A percentile compares a stretch with the other conserved stretches of the same genome.
Conservation (phyloP, 2,113 vertebrate genomes). For the Tamias sibiricus region DNA sequence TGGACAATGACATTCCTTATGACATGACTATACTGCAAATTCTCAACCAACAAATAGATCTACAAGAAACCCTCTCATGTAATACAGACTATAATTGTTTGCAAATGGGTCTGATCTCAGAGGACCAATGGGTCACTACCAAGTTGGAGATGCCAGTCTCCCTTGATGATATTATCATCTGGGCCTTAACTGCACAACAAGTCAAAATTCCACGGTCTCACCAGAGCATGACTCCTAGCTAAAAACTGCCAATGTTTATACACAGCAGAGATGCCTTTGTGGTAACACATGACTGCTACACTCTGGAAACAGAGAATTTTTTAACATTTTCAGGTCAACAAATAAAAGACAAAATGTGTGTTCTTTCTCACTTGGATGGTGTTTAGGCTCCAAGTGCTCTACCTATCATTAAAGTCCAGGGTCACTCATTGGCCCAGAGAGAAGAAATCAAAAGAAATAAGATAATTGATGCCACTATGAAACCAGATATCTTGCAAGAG, state of each 20-base stretch:
- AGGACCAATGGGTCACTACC: not conserved
- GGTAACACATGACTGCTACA: not conserved
- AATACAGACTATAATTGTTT: not conserved
- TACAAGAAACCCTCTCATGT: not conserved
- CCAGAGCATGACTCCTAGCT: not conserved
- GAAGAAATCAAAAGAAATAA: not conserved
- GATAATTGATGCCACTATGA: not conserved
- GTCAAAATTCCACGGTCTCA: not conserved
- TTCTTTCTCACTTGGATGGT: not conserved
- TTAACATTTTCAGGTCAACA: slow-evolving; percentile 13
- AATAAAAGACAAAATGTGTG: not conserved
- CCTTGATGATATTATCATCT: not conserved
- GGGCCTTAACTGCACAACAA: too few relatives aligned
- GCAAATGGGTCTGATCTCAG: not conserved
- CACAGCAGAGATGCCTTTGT: not conserved
- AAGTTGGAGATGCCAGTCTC: not conserved
- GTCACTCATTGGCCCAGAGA: not conserved
- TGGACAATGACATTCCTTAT: not conserved
- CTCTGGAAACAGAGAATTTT: slow-evolving; percentile 26
- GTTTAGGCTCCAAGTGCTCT: not conserved
- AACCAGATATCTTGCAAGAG: not conserved
- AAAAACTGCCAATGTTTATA: not conserved
- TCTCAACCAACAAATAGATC: not conserved
- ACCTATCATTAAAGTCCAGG: not conserved
- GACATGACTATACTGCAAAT: not conserved